These are phyloP conservation scores for Piscicola geometra DNA, from an alignment of 2,888 invertebrate species.

Conservation along the genomic window DNA sequence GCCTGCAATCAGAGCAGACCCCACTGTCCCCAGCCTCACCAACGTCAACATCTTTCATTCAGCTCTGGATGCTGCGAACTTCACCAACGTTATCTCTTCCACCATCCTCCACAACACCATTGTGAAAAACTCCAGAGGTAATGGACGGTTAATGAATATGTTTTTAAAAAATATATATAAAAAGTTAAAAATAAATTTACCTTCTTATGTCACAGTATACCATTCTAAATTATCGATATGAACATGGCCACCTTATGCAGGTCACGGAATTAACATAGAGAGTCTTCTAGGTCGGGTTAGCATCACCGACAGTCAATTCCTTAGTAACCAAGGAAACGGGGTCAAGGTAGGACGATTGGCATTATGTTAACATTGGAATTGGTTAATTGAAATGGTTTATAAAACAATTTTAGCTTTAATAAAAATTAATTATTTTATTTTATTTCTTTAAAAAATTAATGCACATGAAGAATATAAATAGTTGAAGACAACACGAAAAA, in stretches of 20 bases:
- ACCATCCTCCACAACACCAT: slow-evolving; percentile 75
- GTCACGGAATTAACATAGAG: slow-evolving; percentile 53
- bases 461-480: too few species aligned
- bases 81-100: slow-evolving; percentile 77
- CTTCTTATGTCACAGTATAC: too few species aligned
- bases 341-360: slow-evolving; percentile 49
- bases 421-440: not conserved
- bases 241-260: slow-evolving; percentile 43
- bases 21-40: slow-evolving; percentile 74
- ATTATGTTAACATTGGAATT: too few species aligned
- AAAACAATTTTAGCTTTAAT: too few species aligned
- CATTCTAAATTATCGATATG: too few species aligned
- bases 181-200: too few species aligned
- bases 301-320: slow-evolving; percentile 49
- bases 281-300: slow-evolving; percentile 51
- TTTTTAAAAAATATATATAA: too few species aligned
- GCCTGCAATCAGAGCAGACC: slow-evolving; percentile 53
- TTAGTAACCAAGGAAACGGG: slow-evolving; percentile 55
- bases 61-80: slow-evolving; percentile 86
- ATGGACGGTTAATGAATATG: too few species aligned
- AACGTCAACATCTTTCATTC: slow-evolving; percentile 77
- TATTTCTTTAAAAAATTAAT: too few species aligned
- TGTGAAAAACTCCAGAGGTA: slow-evolving; percentile 72
- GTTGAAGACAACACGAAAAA: too few species aligned
- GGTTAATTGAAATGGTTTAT: too few species aligned